Percentiles rank a stretch among this genome's conserved stretches.
Conservation (phyloP, 2,797 vertebrate species). For the Streptopelia turtur region DNA sequence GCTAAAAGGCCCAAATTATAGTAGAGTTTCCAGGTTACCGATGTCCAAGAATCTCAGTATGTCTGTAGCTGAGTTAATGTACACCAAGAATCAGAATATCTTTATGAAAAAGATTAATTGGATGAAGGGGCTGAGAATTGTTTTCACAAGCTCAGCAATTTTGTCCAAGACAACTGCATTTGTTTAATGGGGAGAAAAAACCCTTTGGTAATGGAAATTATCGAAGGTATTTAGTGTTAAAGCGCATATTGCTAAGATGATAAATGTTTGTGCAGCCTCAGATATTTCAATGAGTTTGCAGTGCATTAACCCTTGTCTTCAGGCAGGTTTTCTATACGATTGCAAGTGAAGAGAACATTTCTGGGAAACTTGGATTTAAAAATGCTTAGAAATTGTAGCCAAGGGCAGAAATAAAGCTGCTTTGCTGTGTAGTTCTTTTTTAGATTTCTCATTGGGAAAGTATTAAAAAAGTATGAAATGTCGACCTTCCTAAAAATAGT, state of each 20-base stretch:
- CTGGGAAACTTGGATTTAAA: background rate
- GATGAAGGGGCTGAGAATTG: background rate
- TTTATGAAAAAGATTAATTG: conserved; percentile 8
- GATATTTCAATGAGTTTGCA: background rate
- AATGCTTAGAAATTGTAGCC: conserved; percentile 24
- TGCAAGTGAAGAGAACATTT: background rate
- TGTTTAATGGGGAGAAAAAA: conserved; percentile 33
- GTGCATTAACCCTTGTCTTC: conserved; percentile 11
- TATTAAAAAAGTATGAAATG: background rate
- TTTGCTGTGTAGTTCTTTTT: conserved; percentile 1
- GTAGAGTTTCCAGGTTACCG: background rate
- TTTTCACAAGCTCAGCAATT: conserved; percentile 2
- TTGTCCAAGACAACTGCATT: background rate
- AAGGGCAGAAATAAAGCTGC: conserved; percentile 6
- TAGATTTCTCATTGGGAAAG: background rate
- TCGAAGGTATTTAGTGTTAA: conserved; percentile 33
- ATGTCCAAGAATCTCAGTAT: background rate
- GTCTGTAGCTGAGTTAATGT: background rate
- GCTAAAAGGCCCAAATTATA: background rate
- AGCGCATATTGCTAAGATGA: background rate
- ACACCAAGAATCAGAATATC: background rate
- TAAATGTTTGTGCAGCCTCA: conserved; percentile 30
- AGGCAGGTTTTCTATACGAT: background rate
- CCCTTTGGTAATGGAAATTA: conserved; percentile 38
- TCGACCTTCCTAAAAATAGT: background rate